Evolutionary conservation across 2,888 invertebrate species (phyloP).

Genomic region (Apodemia duryi): DNA sequence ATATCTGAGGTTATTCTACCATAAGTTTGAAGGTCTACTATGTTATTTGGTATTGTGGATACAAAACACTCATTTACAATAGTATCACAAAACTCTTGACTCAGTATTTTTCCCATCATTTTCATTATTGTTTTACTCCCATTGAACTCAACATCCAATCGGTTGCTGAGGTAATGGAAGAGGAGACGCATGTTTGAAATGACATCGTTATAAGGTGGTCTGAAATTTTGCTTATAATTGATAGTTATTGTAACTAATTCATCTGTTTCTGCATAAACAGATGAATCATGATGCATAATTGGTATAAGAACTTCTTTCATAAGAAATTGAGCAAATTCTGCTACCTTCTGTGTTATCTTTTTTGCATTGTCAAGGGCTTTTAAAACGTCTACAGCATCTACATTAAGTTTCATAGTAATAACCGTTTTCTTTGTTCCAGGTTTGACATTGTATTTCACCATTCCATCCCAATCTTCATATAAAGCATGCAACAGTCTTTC

Average conservation of each 20-base stretch:
- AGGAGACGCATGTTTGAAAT: conserved; percentile 77
- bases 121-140: conserved; percentile 68
- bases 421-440: conserved; percentile 45
- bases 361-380: conserved; percentile 59
- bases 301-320: conserved; percentile 78
- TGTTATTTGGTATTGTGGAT: conserved; percentile 87
- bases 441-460: conserved; percentile 59
- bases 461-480: conserved; percentile 66
- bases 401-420: conserved; percentile 53
- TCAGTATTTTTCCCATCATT: conserved; percentile 77
- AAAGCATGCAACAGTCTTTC: conserved; percentile 68
- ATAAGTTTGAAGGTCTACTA: conserved; percentile 84
- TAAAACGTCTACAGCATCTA: conserved; percentile 55
- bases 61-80: conserved; percentile 87
- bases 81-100: conserved; percentile 80
- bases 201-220: conserved; percentile 73
- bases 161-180: conserved; percentile 77
- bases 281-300: conserved; percentile 71
- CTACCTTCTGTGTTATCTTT: conserved; percentile 67
- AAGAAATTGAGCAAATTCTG: conserved; percentile 79
- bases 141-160: conserved; percentile 70
- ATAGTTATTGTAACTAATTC: conserved; percentile 54
- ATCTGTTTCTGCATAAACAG: conserved; percentile 60
- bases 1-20: conserved; percentile 81
- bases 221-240: conserved; percentile 55